Conservation (phyloP, 2,113 vertebrate genomes). For the Sebastes fasciatus region DNA sequence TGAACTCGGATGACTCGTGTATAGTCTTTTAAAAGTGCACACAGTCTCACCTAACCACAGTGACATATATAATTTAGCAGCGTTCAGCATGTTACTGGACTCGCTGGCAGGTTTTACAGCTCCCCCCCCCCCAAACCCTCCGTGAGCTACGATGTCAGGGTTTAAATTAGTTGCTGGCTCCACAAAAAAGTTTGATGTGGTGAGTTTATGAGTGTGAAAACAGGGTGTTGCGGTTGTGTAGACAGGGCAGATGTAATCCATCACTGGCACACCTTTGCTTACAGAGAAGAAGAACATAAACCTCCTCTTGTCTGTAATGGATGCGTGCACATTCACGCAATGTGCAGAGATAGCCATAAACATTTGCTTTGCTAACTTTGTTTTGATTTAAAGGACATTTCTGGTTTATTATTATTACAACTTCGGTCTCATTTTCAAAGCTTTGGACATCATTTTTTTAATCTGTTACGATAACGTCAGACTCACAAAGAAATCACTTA, state of each 20-base stretch:
- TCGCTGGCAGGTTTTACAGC: constrained; percentile 12
- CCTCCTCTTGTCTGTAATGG: background rate
- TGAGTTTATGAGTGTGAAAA: constrained; percentile 54
- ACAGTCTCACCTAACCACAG: constrained; percentile 13
- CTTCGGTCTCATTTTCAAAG: background rate
- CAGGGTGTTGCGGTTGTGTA: constrained; percentile 19
- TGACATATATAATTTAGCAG: constrained; percentile 30
- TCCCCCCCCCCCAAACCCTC: background rate
- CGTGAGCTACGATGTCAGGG: constrained; percentile 30
- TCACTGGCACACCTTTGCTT: constrained; percentile 23
- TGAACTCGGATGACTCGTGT: constrained; percentile 6
- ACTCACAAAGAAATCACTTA: background rate
- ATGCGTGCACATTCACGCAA: background rate
- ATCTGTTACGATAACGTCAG: background rate
- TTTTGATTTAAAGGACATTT: background rate
- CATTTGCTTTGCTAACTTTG: background rate
- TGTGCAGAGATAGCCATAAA: too few species aligned
- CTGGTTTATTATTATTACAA: background rate
- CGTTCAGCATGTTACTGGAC: constrained; percentile 40
- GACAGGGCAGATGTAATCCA: constrained; percentile 41
- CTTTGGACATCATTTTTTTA: background rate
- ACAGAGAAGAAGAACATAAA: constrained; percentile 16
- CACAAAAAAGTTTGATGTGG: constrained; percentile 50
- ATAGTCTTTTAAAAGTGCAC: constrained; percentile 3
- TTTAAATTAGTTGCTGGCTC: constrained; percentile 54